These are phyloP conservation scores for Drosophila kikkawai DNA, from an alignment of 1,140 invertebrate species.

Conservation along the genomic window DNA sequence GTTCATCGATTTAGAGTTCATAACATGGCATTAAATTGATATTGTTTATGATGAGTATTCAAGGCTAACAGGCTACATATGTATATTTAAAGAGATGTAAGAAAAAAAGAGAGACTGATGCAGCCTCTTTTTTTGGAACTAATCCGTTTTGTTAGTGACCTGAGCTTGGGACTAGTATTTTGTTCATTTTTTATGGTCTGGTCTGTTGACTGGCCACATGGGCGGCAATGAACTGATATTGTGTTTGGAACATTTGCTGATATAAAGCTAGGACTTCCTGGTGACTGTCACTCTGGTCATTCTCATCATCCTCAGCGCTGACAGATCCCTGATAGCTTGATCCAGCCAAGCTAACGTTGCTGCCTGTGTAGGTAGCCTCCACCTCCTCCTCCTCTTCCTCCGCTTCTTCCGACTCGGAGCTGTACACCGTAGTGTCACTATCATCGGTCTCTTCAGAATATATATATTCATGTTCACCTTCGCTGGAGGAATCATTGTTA, in stretches of 20 bases:
- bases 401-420: background rate
- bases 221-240: constrained; percentile 56
- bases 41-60: constrained; percentile 20
- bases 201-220: constrained; percentile 48
- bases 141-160: constrained; percentile 20
- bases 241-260: constrained; percentile 42
- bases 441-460: constrained; percentile 1
- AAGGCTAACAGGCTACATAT: constrained; percentile 14
- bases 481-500: constrained; percentile 17
- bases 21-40: constrained; percentile 29
- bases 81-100: background rate
- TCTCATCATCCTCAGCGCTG: background rate
- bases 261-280: constrained; percentile 10
- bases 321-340: background rate
- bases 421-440: background rate
- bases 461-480: background rate
- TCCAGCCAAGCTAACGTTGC: constrained; percentile 15
- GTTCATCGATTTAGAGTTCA: constrained; percentile 5
- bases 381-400: background rate
- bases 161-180: constrained; percentile 33
- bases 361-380: background rate
- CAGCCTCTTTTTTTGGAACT: constrained; percentile 31
- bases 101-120: constrained; percentile 22
- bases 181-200: background rate
- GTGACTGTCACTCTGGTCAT: background rate